Evolutionary conservation across 1,140 invertebrate species (phyloP).

Genomic region (Drosophila watanabei): DNA sequence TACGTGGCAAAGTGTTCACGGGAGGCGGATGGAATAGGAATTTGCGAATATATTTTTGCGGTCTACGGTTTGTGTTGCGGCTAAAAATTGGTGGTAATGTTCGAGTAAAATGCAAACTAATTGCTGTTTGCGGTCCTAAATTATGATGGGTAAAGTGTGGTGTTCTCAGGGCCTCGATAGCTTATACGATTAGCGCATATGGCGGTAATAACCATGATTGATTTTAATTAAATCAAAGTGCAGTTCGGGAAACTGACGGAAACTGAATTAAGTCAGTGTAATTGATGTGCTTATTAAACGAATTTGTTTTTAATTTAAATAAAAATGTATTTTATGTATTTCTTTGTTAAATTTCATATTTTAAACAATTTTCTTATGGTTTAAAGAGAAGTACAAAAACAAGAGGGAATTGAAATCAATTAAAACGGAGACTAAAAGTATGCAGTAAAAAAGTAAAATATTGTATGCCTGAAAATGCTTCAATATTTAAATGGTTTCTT

Average conservation of each 20-base stretch:
- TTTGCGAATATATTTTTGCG: slow-evolving; percentile 25
- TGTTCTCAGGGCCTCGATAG: not conserved
- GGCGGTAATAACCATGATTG: slow-evolving; percentile 2
- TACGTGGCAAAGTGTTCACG: slow-evolving; percentile 31
- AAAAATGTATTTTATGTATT: not conserved
- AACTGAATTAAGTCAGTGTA: slow-evolving; percentile 8
- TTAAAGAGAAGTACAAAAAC: not conserved
- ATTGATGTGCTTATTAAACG: not conserved
- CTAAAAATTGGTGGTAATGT: slow-evolving; percentile 10
- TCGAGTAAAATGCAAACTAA: slow-evolving; percentile 30
- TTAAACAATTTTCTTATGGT: not conserved
- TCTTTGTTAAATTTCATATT: not conserved
- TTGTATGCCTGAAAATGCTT: not conserved
- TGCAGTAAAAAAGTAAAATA: not conserved
- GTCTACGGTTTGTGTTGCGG: slow-evolving; percentile 18
- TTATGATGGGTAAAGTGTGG: slow-evolving; percentile 15
- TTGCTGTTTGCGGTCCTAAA: slow-evolving; percentile 31
- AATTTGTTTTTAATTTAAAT: not conserved
- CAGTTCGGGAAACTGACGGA: not conserved
- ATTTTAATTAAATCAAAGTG: slow-evolving; percentile 10
- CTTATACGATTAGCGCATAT: slow-evolving; percentile 8
- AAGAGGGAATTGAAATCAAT: not conserved
- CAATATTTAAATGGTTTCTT: not conserved
- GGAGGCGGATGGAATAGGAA: slow-evolving; percentile 20
- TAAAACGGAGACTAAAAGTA: not conserved